Evolutionary conservation across 1,140 invertebrate genomes (phyloP).

Genomic region (Vanessa atalanta): DNA sequence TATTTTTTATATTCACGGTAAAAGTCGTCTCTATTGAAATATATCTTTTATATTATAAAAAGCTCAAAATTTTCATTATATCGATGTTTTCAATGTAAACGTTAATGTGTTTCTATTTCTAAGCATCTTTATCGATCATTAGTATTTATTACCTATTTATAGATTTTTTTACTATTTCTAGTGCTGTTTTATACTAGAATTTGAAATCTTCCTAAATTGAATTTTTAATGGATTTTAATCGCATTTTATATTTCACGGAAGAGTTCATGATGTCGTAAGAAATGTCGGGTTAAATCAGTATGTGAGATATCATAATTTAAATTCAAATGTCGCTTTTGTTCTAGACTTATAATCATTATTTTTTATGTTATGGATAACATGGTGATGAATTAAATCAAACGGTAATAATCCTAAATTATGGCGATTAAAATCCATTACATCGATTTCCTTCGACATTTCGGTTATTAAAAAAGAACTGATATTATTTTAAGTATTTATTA

Average conservation of each 20-base stretch:
- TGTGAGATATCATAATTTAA: too few relatives aligned
- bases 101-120: neutral
- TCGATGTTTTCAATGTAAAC: constrained; percentile 2
- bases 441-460: neutral
- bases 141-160: constrained; percentile 7
- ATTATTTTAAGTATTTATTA: constrained; percentile 26
- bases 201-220: neutral
- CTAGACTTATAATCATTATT: too few relatives aligned
- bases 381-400: too few relatives aligned
- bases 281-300: too few relatives aligned
- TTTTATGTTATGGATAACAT: too few relatives aligned
- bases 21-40: neutral
- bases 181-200: neutral
- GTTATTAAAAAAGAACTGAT: constrained; percentile 26
- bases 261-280: too few relatives aligned
- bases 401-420: neutral
- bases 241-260: neutral
- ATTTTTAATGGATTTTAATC: constrained; percentile 8
- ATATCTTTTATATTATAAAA: constrained; percentile 7
- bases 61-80: constrained; percentile 11
- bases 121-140: neutral
- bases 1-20: neutral
- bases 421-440: constrained; percentile 1
- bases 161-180: neutral
- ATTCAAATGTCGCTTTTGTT: too few relatives aligned